These are phyloP conservation scores for Megaceryle alcyon DNA, from an alignment of 2,797 vertebrate genomes.

Conservation along the genomic window DNA sequence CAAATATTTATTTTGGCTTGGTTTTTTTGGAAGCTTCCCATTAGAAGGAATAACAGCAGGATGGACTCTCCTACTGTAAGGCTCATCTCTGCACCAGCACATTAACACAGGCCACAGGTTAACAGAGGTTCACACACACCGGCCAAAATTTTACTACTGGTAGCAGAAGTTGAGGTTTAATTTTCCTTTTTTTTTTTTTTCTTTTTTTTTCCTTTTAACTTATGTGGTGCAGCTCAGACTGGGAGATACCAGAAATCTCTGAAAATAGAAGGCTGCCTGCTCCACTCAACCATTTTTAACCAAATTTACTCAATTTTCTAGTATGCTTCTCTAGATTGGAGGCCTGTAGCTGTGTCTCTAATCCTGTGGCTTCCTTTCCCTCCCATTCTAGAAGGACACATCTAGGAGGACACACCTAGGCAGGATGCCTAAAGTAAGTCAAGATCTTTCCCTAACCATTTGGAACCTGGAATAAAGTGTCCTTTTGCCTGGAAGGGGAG, in stretches of 20 bases:
- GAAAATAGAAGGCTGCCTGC: neutral
- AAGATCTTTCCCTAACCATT: neutral
- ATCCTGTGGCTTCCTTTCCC: neutral
- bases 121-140: neutral
- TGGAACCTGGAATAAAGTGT: neutral
- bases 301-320: neutral
- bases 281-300: neutral
- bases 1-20: constrained; percentile 65
- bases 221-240: neutral
- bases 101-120: neutral
- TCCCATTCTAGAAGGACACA: neutral
- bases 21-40: neutral
- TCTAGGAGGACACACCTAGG: too few species aligned
- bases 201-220: neutral
- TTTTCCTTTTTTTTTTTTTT: too few species aligned
- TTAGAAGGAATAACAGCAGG: constrained; percentile 47
- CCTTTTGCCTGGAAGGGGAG: neutral
- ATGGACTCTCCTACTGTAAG: neutral
- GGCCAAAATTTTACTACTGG: neutral
- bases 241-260: neutral
- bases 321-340: rapidly evolving
- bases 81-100: neutral
- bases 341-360: neutral
- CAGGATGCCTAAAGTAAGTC: neutral
- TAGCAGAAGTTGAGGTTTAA: neutral